These are phyloP conservation scores for Budorcas taxicolor DNA, from an alignment of 2,113 vertebrate species.

Conservation along the genomic window DNA sequence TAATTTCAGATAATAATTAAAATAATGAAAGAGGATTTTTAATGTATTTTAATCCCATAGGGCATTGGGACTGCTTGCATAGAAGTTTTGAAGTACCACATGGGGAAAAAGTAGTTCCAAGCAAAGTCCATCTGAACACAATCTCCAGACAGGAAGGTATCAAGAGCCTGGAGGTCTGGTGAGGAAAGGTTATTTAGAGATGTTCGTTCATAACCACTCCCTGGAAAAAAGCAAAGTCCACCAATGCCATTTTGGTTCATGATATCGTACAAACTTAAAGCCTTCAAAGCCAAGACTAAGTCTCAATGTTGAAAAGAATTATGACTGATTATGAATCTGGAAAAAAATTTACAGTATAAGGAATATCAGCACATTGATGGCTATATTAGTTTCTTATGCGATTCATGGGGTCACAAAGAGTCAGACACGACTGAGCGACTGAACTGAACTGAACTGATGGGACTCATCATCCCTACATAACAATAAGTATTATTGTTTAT, in stretches of 20 bases:
- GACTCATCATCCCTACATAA: neutral
- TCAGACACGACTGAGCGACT: no score
- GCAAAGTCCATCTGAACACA: neutral
- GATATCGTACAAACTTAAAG: slow-evolving; percentile 26
- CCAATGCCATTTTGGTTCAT: neutral
- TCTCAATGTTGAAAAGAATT: neutral
- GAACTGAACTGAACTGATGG: no score
- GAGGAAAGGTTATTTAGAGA: slow-evolving; percentile 3
- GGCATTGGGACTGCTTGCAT: slow-evolving; percentile 33
- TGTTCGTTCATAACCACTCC: neutral
- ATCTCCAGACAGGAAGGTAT: neutral
- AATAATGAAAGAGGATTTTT: slow-evolving; percentile 69
- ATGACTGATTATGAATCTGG: neutral
- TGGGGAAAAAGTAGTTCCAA: fast-evolving
- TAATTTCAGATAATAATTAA: slow-evolving; percentile 77
- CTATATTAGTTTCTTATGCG: neutral
- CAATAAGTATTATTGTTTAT: neutral
- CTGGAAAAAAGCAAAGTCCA: neutral
- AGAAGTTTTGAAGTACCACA: slow-evolving; percentile 33
- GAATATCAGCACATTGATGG: neutral
- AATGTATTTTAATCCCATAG: slow-evolving; percentile 54
- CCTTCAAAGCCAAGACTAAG: neutral
- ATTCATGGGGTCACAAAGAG: no score
- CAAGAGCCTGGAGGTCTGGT: neutral
- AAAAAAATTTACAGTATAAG: neutral